Evolutionary conservation across 2,797 vertebrate genomes (phyloP).

Genomic region (Discoglossus pictus): DNA sequence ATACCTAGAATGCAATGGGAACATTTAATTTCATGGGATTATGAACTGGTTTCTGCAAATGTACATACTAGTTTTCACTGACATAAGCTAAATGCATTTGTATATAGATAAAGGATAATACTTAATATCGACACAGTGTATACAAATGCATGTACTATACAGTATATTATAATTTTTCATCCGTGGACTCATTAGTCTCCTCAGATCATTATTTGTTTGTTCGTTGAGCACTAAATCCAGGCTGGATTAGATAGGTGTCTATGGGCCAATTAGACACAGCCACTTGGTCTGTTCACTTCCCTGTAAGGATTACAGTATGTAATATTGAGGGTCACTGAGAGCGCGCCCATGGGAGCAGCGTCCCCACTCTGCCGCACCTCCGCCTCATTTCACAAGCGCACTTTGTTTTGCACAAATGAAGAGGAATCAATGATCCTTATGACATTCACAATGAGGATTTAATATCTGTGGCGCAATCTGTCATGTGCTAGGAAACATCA

Average conservation of each 20-base stretch:
- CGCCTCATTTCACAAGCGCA: conserved; percentile 10
- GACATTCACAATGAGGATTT: conserved; percentile 49
- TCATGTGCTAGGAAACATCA: conserved; percentile 29
- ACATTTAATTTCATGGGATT: too few relatives aligned
- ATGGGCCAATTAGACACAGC: conserved; percentile 12
- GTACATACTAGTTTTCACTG: too few relatives aligned
- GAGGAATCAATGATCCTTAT: conserved; percentile 23
- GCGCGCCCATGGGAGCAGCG: conserved; percentile 8
- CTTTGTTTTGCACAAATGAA: conserved; percentile 41
- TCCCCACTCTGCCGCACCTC: neutral
- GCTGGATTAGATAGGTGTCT: conserved; percentile 17
- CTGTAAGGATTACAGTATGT: conserved; percentile 11
- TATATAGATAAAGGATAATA: too few relatives aligned
- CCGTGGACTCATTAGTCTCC: conserved; percentile 15
- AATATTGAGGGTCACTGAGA: conserved; percentile 8
- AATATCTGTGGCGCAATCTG: conserved; percentile 42
- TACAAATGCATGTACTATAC: too few relatives aligned
- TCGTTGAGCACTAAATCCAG: neutral
- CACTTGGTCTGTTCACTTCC: conserved; percentile 15
- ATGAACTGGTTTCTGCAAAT: too few relatives aligned
- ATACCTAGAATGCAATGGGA: too few relatives aligned
- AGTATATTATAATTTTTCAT: too few relatives aligned
- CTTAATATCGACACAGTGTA: too few relatives aligned
- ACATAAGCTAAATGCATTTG: too few relatives aligned
- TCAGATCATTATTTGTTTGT: neutral